These are phyloP conservation scores for Syngnathus typhle DNA, from an alignment of 2,113 vertebrate genomes.

Conservation along the genomic window DNA sequence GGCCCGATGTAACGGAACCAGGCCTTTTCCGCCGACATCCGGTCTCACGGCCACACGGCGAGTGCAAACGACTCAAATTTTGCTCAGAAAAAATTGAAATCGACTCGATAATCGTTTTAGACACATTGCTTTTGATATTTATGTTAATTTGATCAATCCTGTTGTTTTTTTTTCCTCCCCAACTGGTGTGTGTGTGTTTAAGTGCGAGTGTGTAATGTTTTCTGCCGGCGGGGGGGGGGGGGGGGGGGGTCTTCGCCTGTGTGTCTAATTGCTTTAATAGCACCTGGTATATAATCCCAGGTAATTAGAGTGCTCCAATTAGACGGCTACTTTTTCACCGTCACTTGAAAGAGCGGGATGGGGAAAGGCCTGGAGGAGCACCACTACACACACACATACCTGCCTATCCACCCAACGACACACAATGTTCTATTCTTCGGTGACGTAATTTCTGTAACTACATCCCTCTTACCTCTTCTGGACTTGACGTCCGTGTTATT, in stretches of 20 bases:
- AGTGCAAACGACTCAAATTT: background rate
- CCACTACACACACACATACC: conserved; percentile 27
- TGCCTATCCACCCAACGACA: background rate
- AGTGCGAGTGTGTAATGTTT: conserved; percentile 29
- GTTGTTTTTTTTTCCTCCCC: conserved; percentile 14
- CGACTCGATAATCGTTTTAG: too few relatives aligned
- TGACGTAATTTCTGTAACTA: background rate
- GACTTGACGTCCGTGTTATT: conserved; percentile 11
- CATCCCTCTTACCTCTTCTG: background rate
- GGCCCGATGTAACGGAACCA: conserved; percentile 23
- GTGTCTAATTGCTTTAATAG: conserved; percentile 76
- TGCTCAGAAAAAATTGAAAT: too few relatives aligned
- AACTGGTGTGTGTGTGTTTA: background rate
- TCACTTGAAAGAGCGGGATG: conserved; percentile 67
- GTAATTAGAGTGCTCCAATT: conserved; percentile 73
- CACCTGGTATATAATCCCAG: conserved; percentile 73
- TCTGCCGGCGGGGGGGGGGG: conserved; percentile 37
- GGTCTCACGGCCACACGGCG: background rate
- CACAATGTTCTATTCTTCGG: background rate
- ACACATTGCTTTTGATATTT: background rate
- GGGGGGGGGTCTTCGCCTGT: too few relatives aligned
- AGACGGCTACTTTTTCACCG: conserved; percentile 70
- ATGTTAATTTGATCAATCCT: background rate
- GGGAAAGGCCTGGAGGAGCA: conserved; percentile 64
- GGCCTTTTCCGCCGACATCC: background rate